Evolutionary conservation across 2,888 invertebrate species (phyloP), one percentile per base, ranked within the genome.

Genomic region (Pelosia muscerda): DNA sequence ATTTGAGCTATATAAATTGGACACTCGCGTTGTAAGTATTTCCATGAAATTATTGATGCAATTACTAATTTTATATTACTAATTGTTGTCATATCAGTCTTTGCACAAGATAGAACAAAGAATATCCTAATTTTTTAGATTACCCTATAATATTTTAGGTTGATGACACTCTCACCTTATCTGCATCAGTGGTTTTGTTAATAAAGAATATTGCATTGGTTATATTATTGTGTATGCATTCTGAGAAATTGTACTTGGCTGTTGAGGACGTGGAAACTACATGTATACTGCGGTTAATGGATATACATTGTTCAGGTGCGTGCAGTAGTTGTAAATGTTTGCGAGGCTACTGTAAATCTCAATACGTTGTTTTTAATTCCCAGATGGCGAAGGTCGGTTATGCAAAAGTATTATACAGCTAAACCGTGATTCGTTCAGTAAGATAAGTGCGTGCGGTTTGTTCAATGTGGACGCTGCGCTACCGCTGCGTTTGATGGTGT

Each of bases 211-310:
- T 79, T 1, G 8, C 71, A 2, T 3, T 82, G 2, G 63, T 79
- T 1, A 42, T 70, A 1, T 13, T 75, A 2, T 65, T 80, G 15
- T 73, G 78, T 3, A 6, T 77, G 0, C 68, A 79, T 11, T 71
- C 77, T 22, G 84, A 84, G 59, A 79, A 74, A 19, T 80, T 79
- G 10, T 81, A 84, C 23, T 38, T 78, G 0, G 34, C 66, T 4
- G 57, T 82, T 22, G 78, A 75, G 19, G 66, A 76, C 22, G 73
- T 71, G 8, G 70, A 74, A 28, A 60, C 60, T 1, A 62, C 54
- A 1, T 78, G 81, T 55, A 72, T 72, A 53, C 55, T 70, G 26
- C 66, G 65, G 3, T 23, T 74, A 49, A 70, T 28, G 53, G 65
- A 73, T 25, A 60, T 19, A n/a, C 15, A 62, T 8, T 72, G 34